Conservation (phyloP, 2,113 vertebrate genomes). For the Myiagra hebetior region DNA sequence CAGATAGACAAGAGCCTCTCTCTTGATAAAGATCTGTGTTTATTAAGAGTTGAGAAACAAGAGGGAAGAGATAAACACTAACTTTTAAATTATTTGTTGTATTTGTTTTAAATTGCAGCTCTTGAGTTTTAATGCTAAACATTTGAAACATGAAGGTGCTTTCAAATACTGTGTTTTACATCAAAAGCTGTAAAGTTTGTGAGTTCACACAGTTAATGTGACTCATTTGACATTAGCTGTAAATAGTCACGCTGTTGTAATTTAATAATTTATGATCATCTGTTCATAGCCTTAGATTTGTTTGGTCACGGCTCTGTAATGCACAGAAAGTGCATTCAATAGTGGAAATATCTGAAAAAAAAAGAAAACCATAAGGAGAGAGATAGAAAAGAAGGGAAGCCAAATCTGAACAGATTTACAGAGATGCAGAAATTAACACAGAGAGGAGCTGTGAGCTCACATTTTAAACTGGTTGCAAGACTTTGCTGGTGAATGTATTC, state of each 20-base stretch:
- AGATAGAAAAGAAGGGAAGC: not conserved
- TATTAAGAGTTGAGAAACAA: not conserved
- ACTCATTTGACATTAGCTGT: not conserved
- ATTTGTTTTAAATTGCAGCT: not conserved
- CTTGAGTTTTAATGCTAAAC: not conserved
- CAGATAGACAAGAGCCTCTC: not conserved
- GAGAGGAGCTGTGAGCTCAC: not conserved
- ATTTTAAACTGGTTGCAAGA: not conserved
- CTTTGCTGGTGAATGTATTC: not conserved
- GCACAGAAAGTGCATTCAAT: not conserved
- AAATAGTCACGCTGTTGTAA: not conserved
- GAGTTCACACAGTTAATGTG: not conserved
- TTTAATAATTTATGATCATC: not conserved
- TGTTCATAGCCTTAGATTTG: not conserved
- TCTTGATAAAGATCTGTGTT: not conserved
- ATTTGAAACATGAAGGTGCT: not conserved
- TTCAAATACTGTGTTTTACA: not conserved
- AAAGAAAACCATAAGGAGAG: not conserved
- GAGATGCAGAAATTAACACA: not conserved
- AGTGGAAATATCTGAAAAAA: not conserved
- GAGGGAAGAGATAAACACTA: not conserved
- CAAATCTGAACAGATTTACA: not conserved
- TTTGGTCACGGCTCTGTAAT: not conserved
- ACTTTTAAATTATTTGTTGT: not conserved
- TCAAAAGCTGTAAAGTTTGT: not conserved